Evolutionary conservation across 2,888 invertebrate species (phyloP).

Genomic region (Coelogynopora nodosa): DNA sequence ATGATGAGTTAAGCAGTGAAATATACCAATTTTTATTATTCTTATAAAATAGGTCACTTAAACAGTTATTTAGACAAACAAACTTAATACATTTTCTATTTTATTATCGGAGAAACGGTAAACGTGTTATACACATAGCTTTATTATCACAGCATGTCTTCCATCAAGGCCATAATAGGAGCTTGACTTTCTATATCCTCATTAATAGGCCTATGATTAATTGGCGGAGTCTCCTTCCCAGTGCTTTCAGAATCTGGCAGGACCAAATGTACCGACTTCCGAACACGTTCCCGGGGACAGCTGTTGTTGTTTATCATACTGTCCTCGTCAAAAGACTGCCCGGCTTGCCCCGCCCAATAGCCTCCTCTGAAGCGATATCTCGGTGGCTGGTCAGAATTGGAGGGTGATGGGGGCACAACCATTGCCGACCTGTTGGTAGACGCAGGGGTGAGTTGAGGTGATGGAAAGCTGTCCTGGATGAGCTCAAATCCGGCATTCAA

Average conservation of each 20-base stretch:
- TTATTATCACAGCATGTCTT: conserved; percentile 17
- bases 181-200: not conserved
- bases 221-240: not conserved
- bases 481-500: not conserved
- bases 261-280: not conserved
- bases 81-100: no score
- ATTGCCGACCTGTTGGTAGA: not conserved
- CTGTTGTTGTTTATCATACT: not conserved
- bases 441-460: not conserved
- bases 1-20: no score
- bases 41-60: no score
- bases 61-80: no score
- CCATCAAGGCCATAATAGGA: not conserved
- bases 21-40: no score
- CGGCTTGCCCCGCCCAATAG: not conserved
- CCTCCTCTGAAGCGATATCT: not conserved
- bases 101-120: no score
- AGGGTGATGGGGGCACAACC: not conserved
- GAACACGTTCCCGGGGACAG: not conserved
- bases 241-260: not conserved
- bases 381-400: not conserved
- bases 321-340: not conserved
- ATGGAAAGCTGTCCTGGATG: not conserved
- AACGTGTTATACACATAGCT: no score
- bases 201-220: not conserved